These are phyloP conservation scores for Climacteris rufus DNA, from an alignment of 2,113 vertebrate genomes.

Conservation along the genomic window DNA sequence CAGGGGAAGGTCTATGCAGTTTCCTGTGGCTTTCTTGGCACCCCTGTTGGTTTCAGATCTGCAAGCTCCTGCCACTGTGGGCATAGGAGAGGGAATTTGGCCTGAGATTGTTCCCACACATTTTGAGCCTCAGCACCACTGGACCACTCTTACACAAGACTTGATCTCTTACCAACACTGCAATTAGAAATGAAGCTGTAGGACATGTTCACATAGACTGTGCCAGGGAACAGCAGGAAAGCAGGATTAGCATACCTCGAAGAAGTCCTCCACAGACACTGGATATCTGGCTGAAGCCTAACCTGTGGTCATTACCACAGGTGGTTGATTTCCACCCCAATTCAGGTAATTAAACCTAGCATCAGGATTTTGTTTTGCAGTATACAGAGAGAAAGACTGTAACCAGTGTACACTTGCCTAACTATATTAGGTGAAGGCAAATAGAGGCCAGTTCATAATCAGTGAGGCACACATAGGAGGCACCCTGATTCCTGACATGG, in stretches of 20 bases:
- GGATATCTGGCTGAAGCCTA: background rate
- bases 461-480: background rate
- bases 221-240: background rate
- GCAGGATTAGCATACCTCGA: background rate
- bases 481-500: background rate
- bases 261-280: background rate
- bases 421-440: background rate
- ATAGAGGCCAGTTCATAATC: background rate
- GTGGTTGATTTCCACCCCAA: background rate
- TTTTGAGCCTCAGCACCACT: background rate
- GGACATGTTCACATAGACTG: background rate
- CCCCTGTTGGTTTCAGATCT: background rate
- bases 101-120: background rate
- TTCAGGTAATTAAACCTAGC: background rate
- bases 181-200: background rate
- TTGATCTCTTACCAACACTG: background rate
- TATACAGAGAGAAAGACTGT: background rate
- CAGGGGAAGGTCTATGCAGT: background rate
- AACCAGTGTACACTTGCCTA: background rate
- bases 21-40: background rate
- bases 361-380: background rate
- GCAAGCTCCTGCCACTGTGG: background rate
- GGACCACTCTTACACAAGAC: background rate
- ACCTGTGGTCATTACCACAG: accelerated
- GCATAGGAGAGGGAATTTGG: background rate